Evolutionary conservation across 2,113 vertebrate genomes (phyloP).

Genomic region (Anas platyrhynchos): DNA sequence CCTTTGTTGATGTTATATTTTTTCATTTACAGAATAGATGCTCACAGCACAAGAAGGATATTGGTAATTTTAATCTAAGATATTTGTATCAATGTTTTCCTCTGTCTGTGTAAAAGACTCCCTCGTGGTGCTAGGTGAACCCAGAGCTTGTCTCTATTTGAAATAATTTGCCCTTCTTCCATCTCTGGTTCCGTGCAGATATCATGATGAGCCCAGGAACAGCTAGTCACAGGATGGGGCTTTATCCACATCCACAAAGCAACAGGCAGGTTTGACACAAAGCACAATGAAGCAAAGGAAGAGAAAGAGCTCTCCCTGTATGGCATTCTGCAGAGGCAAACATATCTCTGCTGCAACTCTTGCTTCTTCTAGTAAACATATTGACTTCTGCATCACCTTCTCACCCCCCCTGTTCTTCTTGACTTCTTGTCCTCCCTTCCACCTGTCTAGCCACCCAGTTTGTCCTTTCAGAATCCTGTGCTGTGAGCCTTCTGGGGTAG

Average conservation of each 20-base stretch:
- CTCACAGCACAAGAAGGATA: neutral
- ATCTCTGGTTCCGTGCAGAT: rapidly evolving
- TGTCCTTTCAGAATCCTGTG: neutral
- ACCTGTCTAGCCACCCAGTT: neutral
- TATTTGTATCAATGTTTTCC: neutral
- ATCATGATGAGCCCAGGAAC: neutral
- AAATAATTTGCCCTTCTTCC: neutral
- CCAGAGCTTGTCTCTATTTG: neutral
- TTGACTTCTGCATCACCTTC: neutral
- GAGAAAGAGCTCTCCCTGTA: neutral
- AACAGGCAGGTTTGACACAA: neutral
- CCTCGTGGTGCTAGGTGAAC: neutral
- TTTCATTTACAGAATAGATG: neutral
- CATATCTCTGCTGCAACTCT: neutral
- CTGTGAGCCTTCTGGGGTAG: neutral
- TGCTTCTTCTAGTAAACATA: neutral
- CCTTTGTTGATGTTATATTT: neutral
- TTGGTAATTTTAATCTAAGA: neutral
- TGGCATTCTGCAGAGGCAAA: neutral
- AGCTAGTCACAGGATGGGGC: neutral
- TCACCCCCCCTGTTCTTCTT: neutral
- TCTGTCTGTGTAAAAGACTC: neutral
- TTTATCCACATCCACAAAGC: neutral
- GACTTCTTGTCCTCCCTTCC: neutral
- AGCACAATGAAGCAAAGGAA: neutral